A percentile compares a stretch with the other conserved stretches of the same genome.
Conservation (phyloP, 2,113 vertebrate species). For the Macheiramphus alcinus region DNA sequence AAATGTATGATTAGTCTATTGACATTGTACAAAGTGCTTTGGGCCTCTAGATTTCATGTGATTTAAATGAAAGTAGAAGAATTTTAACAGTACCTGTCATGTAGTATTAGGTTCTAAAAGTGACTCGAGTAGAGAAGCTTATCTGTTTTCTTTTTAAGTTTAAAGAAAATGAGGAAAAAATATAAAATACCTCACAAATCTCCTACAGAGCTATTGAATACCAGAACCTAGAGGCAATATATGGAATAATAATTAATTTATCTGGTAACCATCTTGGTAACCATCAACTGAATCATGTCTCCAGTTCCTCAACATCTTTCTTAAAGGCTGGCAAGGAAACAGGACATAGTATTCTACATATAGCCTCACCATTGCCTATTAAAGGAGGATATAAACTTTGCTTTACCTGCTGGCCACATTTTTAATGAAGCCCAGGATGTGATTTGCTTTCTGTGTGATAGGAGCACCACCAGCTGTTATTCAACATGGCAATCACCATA, state of each 20-base stretch:
- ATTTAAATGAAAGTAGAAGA: not conserved
- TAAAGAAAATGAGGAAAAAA: not conserved
- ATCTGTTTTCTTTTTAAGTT: not conserved
- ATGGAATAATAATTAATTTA: not conserved
- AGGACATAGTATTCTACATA: not conserved
- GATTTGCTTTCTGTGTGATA: not conserved
- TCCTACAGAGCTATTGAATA: not conserved
- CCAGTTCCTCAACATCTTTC: not conserved
- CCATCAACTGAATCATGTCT: not conserved
- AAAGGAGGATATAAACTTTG: not conserved
- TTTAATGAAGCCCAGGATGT: not conserved
- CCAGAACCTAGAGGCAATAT: not conserved
- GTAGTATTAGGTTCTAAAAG: not conserved
- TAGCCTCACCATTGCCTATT: not conserved
- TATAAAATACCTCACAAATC: not conserved
- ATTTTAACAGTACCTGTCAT: not conserved
- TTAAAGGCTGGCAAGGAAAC: not conserved
- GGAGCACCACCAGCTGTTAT: not conserved
- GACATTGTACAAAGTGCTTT: not conserved
- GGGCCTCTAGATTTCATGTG: not conserved
- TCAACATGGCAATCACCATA: not conserved
- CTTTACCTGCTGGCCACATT: not conserved
- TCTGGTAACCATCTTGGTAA: not conserved
- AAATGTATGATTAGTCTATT: not conserved
- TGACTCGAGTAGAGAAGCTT: not conserved